Evolutionary conservation across 1,140 invertebrate species (phyloP), one percentile per base, ranked within the genome.

Genomic region (Drosophila ficusphila): DNA sequence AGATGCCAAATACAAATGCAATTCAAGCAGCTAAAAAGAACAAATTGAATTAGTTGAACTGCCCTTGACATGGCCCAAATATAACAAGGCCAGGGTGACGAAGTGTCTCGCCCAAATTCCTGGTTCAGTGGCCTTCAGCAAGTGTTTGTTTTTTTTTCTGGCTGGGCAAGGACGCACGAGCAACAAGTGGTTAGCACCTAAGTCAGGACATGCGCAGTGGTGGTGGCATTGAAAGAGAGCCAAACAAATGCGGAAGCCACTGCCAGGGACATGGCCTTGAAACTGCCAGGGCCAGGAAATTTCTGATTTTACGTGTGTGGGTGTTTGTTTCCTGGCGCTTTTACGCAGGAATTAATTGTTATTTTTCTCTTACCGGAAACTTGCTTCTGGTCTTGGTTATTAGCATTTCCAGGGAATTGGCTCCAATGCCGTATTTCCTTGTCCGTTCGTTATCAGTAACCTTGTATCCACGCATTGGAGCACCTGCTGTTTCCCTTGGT

Each of bases 371-470:
- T 92, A 95, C 95, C 72, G 93, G 93, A 73, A 96, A 93, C 89
- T 96, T 96, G 46, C 90, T 88, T 51, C 93, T 93, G 7, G 94
- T 94, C 91, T 95, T 96, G 51, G 92, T 88, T 36, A 94, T 93
- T 16, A 96, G 83, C 85, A 95, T 94, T 52, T 92, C 73, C 23
- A 95, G 82, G 70, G 92, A 93, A 78, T 93, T 93, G 47, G 94
- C 94, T 16, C 95, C 95, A 5, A 96, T 92, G 16, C 95, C 95
- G 72, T 95, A 93, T 92, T 95, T 95, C 64, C 94, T 93, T 7
- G 92, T 92, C 38, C 95, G 92, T 12, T 91, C 79, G 16, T 94
- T 94, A 85, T 95, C 93, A 4, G 95, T 95, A 19, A 96, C 94
- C 93, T 95, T 96, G 76, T 94, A 95, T 47, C 95, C 95, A 89